A percentile compares a stretch with the other conserved stretches of the same genome.
These are phyloP conservation scores for Heliconius congener DNA, from an alignment of 1,140 invertebrate genomes.

Conservation along the genomic window DNA sequence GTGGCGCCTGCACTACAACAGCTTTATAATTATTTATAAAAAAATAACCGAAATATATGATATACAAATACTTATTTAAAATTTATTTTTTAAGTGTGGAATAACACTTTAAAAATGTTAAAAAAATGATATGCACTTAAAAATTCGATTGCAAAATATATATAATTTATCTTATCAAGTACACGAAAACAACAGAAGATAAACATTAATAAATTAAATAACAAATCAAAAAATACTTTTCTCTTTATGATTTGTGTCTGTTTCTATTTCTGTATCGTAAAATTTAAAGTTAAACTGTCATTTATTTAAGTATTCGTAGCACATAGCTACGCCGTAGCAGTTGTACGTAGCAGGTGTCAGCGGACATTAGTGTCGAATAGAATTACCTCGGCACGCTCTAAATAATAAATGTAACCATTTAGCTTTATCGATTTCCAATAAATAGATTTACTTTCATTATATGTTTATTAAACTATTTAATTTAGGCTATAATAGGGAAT, in stretches of 20 bases:
- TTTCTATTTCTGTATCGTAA: neutral
- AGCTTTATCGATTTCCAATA: conserved; percentile 14
- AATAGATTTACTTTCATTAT: conserved; percentile 9
- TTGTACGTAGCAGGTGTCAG: conserved; percentile 29
- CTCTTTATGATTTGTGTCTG: neutral
- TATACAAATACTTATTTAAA: no score
- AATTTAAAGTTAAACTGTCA: conserved; percentile 2
- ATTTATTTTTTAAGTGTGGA: no score
- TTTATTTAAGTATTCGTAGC: conserved; percentile 13
- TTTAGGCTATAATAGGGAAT: neutral
- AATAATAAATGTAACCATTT: conserved; percentile 17
- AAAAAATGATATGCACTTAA: no score
- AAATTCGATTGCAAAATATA: no score
- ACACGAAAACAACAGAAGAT: no score
- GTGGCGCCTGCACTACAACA: no score
- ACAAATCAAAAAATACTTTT: neutral
- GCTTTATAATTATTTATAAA: no score
- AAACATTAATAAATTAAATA: neutral
- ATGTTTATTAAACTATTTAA: conserved; percentile 5
- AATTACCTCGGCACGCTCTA: conserved; percentile 23
- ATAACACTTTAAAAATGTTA: no score
- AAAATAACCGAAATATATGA: no score
- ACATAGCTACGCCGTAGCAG: conserved; percentile 23
- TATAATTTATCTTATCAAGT: no score
- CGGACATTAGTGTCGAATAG: conserved; percentile 29